Evolutionary conservation across 2,888 invertebrate species (phyloP).

Genomic region (Oegoconia quadripuncta): DNA sequence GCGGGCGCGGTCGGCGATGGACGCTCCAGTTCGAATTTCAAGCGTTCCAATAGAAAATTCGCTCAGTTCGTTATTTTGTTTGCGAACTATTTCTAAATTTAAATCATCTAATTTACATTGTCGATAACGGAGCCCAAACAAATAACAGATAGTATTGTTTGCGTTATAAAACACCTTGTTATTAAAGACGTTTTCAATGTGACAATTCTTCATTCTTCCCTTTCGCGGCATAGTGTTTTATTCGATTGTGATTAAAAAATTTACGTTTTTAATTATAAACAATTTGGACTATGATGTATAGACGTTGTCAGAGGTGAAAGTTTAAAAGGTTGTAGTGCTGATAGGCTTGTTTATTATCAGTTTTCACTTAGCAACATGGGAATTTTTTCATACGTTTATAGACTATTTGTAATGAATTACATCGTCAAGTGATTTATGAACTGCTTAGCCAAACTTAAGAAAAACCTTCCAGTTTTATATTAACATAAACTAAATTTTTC

Average conservation of each 20-base stretch:
- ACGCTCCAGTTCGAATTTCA: constrained; percentile 21
- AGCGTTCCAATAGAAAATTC: not conserved
- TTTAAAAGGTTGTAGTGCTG: not conserved
- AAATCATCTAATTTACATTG: not conserved
- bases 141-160: constrained; percentile 2
- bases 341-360: not conserved
- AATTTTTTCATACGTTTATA: constrained; percentile 66
- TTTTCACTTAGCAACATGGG: constrained; percentile 56
- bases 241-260: not conserved
- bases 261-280: not conserved
- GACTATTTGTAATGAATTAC: constrained; percentile 63
- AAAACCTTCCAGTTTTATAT: too few species aligned
- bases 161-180: not conserved
- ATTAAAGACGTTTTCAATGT: not conserved
- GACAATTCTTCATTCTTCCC: not conserved
- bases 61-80: not conserved
- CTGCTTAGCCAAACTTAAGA: constrained; percentile 6
- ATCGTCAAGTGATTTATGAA: constrained; percentile 32
- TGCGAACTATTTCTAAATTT: not conserved
- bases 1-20: constrained; percentile 24
- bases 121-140: not conserved
- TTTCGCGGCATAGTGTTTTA: not conserved
- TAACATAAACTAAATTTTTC: too few species aligned
- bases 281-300: not conserved
- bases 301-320: not conserved